phyloP scores from a whole-genome alignment of 2,888 invertebrate species.

The Proisotoma minuta region DNA sequence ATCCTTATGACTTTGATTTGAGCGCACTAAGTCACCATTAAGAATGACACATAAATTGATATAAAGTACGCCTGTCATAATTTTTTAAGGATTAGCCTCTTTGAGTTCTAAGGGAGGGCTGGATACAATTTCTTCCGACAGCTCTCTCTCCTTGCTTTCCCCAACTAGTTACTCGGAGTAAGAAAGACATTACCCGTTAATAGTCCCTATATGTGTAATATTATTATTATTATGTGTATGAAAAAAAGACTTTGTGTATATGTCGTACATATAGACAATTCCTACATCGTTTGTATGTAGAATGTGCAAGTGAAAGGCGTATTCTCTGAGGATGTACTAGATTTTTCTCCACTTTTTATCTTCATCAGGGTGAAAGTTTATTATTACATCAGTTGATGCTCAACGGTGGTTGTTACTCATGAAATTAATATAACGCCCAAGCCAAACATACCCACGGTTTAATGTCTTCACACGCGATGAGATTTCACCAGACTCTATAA shows the following conservation, averaged over 20 bases:
- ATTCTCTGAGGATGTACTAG: background rate
- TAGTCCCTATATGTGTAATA: background rate
- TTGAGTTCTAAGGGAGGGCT: constrained; percentile 17
- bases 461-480: constrained; percentile 20
- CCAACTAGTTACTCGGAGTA: constrained; percentile 12
- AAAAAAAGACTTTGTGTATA: background rate
- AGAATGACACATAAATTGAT: constrained; percentile 48
- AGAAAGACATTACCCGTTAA: constrained; percentile 7
- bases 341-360: constrained; percentile 15
- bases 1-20: constrained; percentile 47
- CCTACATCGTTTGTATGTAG: background rate
- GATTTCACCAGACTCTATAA: background rate
- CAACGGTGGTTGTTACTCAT: constrained; percentile 9
- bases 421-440: constrained; percentile 9
- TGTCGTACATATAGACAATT: background rate
- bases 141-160: constrained; percentile 12
- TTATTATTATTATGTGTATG: background rate
- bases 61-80: constrained; percentile 48
- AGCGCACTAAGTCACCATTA: constrained; percentile 48
- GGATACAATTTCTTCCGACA: background rate
- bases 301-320: background rate
- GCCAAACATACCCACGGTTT: background rate
- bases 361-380: constrained; percentile 11
- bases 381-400: constrained; percentile 17
- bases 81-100: constrained; percentile 47